Evolutionary conservation across 2,113 vertebrate genomes (phyloP).

Genomic region (Seriola rivoliana): DNA sequence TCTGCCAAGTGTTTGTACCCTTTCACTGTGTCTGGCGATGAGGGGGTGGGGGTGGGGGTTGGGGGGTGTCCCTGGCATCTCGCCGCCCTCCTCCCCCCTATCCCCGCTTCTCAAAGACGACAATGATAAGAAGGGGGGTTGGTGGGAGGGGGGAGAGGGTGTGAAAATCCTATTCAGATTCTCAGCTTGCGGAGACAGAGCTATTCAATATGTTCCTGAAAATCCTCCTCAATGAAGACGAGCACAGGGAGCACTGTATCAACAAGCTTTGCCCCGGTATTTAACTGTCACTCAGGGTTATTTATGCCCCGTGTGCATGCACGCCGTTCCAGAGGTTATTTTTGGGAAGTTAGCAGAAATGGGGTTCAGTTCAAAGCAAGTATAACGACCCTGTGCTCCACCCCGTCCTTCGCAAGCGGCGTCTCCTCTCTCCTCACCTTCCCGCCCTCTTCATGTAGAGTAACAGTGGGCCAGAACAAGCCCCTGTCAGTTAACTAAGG

Average conservation of each 20-base stretch:
- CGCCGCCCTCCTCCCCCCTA: slow-evolving; percentile 33
- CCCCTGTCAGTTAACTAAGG: slow-evolving; percentile 1
- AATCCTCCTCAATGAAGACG: slow-evolving; percentile 20
- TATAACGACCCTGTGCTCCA: slow-evolving; percentile 22
- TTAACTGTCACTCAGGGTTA: slow-evolving; percentile 37
- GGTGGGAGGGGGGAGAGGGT: not conserved
- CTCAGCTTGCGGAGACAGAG: slow-evolving; percentile 21
- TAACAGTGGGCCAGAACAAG: not conserved
- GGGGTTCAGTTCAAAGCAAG: slow-evolving; percentile 42
- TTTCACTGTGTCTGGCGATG: slow-evolving; percentile 63
- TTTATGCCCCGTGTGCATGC: slow-evolving; percentile 14
- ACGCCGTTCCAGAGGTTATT: slow-evolving; percentile 38
- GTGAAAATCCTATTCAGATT: slow-evolving; percentile 60
- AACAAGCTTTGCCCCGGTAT: slow-evolving; percentile 1
- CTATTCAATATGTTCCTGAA: slow-evolving; percentile 53
- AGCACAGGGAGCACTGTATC: slow-evolving; percentile 31
- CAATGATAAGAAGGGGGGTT: slow-evolving; percentile 52
- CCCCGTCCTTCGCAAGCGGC: slow-evolving; percentile 1
- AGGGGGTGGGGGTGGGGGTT: slow-evolving; percentile 12
- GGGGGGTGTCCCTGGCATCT: slow-evolving; percentile 69
- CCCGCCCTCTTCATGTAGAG: slow-evolving; percentile 14
- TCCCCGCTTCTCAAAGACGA: slow-evolving; percentile 46
- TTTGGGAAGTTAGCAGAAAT: slow-evolving; percentile 31
- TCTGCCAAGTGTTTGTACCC: slow-evolving; percentile 81
- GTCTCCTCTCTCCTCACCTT: slow-evolving; percentile 14